Evolutionary conservation across 2,888 invertebrate species (phyloP).

Genomic region (Frankliniella fusca): DNA sequence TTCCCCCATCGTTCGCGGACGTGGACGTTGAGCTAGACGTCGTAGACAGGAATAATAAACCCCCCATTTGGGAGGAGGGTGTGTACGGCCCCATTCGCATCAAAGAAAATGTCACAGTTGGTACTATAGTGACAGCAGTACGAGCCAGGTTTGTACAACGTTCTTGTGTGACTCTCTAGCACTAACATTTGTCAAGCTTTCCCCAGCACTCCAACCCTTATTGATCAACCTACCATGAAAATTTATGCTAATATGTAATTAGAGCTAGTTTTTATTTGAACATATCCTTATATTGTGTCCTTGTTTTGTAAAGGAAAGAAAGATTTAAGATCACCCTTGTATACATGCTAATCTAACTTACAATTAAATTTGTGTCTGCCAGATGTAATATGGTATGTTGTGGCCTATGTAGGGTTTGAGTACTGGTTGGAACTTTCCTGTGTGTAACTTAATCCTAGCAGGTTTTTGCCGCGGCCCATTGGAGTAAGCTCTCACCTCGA

Average conservation of each 20-base stretch:
- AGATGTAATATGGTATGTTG: background rate
- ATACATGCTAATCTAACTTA: no score
- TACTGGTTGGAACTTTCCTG: background rate
- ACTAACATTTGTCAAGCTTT: constrained; percentile 3
- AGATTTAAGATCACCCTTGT: no score
- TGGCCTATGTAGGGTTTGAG: constrained; percentile 1
- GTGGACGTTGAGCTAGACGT: constrained; percentile 97
- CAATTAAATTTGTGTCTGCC: background rate
- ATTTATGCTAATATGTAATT: no score
- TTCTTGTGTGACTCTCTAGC: constrained; percentile 29
- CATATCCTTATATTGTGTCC: no score
- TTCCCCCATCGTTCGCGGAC: constrained; percentile 86
- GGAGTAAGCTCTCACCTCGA: background rate
- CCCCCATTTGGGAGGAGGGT: constrained; percentile 91
- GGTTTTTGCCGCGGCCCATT: background rate
- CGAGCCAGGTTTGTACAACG: constrained; percentile 73
- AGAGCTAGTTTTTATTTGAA: no score
- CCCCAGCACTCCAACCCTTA: constrained; percentile 23
- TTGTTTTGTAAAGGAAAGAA: no score
- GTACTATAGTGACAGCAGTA: constrained; percentile 96
- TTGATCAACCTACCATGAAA: background rate
- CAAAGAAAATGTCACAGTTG: constrained; percentile 98
- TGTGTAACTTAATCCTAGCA: background rate
- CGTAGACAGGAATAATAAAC: constrained; percentile 98
- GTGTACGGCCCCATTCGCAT: constrained; percentile 96